Base-by-base conservation (phyloP, 2,888 invertebrate genomes). In the Mechanitis messenoides region DNA sequence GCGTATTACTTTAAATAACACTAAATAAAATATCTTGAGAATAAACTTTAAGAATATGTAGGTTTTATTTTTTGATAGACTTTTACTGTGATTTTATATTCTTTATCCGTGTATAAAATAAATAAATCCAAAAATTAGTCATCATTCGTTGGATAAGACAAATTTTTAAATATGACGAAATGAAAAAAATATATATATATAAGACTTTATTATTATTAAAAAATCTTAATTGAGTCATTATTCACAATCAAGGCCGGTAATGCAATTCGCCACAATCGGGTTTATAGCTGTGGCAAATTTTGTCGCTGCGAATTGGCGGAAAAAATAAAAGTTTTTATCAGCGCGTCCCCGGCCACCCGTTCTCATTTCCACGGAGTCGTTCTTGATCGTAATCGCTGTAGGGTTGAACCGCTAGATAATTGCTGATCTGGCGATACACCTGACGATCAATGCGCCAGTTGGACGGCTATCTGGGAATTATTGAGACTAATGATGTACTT, bases 321-420 rank as follows among this genome's bases (percentile, higher is more conserved):
- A 85, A 84, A 86, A 87, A 86, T 84, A 84, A 87, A 88, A 87
- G 86, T 88, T 89, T 88, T 88, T 88, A 87, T 87, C 86, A 82
- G 77, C 68, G 72, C 72, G 79, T 85, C 85, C 87, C 85, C 72
- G 77, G 83, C 75, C 80, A 79, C 76, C 78, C 83, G 83, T 85
- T 84, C 78, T 84, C 84, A 85, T 87, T 86, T 86, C 80, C 81
- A 82, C 79, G 77, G 78, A 76, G 77, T 77, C 75, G 79, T 80
- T 80, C 80, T 81, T 83, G 87, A 87, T 85, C 81, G 77, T 81
- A 79, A 86, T 85, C 85, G 78, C 72, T 70, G 67, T 69, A 69
- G 72, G 74, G 73, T 61, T 84, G 83, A 75, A 73, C 73, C 72
- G 70, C 71, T 71, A 68, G 72, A 72, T 81, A 78, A 79, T 79